phyloP scores from a whole-genome alignment of 2,797 vertebrate species.

The Ctenosaura bakeri region DNA sequence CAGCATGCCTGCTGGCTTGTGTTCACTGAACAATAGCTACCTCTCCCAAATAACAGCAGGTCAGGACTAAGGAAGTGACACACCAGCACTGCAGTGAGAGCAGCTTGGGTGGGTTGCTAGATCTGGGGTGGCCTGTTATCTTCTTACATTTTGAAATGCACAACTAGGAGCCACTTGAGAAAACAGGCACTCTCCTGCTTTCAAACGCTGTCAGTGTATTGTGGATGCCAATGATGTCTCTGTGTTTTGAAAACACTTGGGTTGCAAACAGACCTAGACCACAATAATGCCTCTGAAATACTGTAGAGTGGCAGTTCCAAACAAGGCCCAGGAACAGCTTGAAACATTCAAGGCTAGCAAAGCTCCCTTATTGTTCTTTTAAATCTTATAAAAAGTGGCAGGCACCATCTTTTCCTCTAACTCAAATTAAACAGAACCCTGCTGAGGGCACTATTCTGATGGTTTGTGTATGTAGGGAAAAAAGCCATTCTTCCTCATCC shows the following conservation, averaged over 20 bases:
- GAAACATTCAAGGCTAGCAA: conserved; percentile 59
- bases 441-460: conserved; percentile 29
- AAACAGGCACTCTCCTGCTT: fast-evolving
- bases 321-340: conserved; percentile 54
- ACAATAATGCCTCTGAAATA: background rate
- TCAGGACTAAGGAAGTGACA: fast-evolving
- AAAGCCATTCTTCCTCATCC: background rate
- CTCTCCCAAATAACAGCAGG: fast-evolving
- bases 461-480: background rate
- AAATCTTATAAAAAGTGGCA: conserved; percentile 36
- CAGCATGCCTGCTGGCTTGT: fast-evolving
- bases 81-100: fast-evolving
- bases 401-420: background rate
- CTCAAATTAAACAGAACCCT: conserved; percentile 31
- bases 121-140: fast-evolving
- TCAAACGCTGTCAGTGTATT: fast-evolving
- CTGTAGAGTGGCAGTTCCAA: conserved; percentile 49
- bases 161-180: fast-evolving
- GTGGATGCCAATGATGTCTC: background rate
- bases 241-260: fast-evolving
- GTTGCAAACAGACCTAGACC: conserved; percentile 2
- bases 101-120: background rate
- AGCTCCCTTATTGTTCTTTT: conserved; percentile 6
- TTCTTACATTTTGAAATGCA: fast-evolving
- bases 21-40: fast-evolving